Percentiles rank a stretch among this genome's conserved stretches.
phyloP scores from a whole-genome alignment of 2,797 vertebrate genomes.

The Nothura maculosa region DNA sequence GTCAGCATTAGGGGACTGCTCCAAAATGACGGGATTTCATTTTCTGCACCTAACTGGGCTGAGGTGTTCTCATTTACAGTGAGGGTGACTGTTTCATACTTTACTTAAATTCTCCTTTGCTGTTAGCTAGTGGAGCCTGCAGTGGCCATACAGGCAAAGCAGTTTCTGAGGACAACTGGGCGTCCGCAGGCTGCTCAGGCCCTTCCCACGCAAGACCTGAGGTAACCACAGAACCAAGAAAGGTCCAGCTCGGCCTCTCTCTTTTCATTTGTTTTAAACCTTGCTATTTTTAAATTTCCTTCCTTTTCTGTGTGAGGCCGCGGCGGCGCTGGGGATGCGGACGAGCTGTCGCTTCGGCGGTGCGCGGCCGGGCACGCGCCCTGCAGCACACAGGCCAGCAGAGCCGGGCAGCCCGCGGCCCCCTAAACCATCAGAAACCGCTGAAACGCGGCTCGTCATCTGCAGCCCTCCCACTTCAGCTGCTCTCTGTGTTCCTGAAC shows the following conservation, averaged over 20 bases:
- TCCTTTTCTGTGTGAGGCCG: background rate
- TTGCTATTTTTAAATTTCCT: conserved; percentile 9
- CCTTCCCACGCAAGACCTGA: background rate
- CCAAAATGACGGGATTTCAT: background rate
- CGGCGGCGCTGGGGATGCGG: background rate
- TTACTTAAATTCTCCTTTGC: background rate
- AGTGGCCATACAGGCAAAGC: background rate
- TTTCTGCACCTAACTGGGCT: background rate
- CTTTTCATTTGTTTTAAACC: background rate
- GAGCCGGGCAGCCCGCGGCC: background rate
- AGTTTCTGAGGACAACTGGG: background rate
- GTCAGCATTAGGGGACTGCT: background rate
- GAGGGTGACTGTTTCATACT: background rate
- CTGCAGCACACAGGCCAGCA: background rate
- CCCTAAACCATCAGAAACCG: too few species aligned
- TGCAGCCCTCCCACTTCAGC: conserved; percentile 40
- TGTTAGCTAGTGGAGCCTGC: background rate
- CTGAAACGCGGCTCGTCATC: conserved; percentile 1
- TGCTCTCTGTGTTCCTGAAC: conserved; percentile 67
- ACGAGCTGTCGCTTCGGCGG: background rate
- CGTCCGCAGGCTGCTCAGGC: background rate
- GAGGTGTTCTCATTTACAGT: background rate
- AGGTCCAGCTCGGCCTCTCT: background rate
- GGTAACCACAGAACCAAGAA: background rate
- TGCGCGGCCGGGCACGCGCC: background rate